Conservation (phyloP, 2,113 vertebrate genomes). For the Anarhynchus alexandrinus region DNA sequence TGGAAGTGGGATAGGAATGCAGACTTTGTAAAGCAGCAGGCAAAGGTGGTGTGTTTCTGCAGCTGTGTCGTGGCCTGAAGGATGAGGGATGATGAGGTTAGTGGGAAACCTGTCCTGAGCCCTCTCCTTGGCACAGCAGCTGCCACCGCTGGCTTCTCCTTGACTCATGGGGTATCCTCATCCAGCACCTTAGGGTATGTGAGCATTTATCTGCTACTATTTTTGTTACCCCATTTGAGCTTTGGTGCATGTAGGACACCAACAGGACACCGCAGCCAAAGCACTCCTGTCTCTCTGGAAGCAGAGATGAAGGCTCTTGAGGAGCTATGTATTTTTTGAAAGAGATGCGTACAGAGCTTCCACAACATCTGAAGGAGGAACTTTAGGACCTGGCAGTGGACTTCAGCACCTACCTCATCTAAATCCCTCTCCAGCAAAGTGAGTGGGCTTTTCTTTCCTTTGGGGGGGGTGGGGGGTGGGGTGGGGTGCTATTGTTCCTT, state of each 20-base stretch:
- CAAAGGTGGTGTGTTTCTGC: background rate
- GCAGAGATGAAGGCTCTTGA: background rate
- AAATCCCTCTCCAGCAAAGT: background rate
- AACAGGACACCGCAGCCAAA: background rate
- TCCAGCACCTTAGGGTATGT: fast-evolving
- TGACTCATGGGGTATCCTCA: background rate
- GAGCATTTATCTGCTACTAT: background rate
- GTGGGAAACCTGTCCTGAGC: background rate
- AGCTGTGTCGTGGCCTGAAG: background rate
- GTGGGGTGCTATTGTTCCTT: background rate
- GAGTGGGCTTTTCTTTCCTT: background rate
- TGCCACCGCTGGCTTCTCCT: background rate
- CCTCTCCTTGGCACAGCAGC: background rate
- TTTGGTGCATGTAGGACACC: background rate
- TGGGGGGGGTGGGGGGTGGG: too few species aligned
- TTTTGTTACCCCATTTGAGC: background rate
- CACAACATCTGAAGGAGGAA: background rate
- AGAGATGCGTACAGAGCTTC: background rate
- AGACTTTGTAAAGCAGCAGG: background rate
- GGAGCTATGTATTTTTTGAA: background rate
- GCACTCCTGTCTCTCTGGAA: background rate
- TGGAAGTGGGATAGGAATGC: background rate
- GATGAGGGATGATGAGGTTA: background rate
- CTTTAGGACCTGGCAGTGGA: background rate
- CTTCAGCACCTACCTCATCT: background rate